These are phyloP conservation scores for Poeciliopsis gracilis DNA, from an alignment of 2,797 vertebrate species.

Conservation along the genomic window DNA sequence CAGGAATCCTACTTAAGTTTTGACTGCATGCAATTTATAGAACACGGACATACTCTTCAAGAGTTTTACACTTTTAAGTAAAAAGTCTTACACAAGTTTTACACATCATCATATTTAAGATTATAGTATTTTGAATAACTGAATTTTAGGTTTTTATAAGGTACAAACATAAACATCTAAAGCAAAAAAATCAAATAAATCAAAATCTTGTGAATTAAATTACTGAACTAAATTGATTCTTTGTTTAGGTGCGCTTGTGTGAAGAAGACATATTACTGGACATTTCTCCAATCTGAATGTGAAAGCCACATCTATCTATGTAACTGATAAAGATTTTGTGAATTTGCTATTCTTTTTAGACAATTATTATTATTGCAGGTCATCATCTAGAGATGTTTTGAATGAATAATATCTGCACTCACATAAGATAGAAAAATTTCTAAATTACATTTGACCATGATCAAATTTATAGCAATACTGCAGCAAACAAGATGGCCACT, in stretches of 20 bases:
- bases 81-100: not conserved
- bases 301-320: not conserved
- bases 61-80: not conserved
- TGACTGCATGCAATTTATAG: not conserved
- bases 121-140: not conserved
- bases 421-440: not conserved
- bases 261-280: no score
- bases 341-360: not conserved
- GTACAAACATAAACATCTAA: not conserved
- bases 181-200: not conserved
- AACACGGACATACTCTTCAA: not conserved
- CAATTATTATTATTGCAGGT: not conserved
- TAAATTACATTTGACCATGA: not conserved
- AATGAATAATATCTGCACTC: not conserved
- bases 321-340: not conserved
- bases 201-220: not conserved
- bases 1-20: not conserved
- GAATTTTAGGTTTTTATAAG: not conserved
- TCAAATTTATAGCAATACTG: conserved; percentile 15
- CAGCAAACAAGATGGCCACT: conserved; percentile 56
- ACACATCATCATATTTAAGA: not conserved
- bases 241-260: not conserved
- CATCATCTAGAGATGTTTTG: not conserved
- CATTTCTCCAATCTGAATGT: not conserved
- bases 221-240: not conserved